Percentiles rank a stretch among this genome's conserved stretches.
Conservation (phyloP, 2,888 invertebrate genomes). For the Morpho helenor region DNA sequence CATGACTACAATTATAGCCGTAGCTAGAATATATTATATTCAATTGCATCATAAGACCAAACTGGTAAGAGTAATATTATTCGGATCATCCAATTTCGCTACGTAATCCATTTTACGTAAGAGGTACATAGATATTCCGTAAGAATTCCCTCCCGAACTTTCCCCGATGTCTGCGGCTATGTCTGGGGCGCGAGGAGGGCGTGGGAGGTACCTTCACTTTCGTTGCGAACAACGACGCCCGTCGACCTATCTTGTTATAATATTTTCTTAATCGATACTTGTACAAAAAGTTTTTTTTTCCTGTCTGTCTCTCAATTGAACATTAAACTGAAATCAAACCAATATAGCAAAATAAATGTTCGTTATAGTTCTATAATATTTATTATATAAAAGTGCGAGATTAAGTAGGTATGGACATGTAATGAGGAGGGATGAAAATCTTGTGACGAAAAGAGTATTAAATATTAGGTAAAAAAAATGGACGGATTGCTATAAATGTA, state of each 20-base stretch:
- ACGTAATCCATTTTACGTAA: slow-evolving; percentile 17
- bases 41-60: background rate
- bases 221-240: slow-evolving; percentile 39
- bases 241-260: slow-evolving; percentile 43
- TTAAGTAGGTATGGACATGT: no score
- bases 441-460: no score
- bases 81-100: slow-evolving; percentile 8
- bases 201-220: slow-evolving; percentile 57
- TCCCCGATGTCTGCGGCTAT: slow-evolving; percentile 54
- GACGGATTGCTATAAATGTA: no score
- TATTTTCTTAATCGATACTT: slow-evolving; percentile 20
- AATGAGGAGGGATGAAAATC: no score
- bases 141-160: slow-evolving; percentile 27
- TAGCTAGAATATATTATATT: background rate
- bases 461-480: no score
- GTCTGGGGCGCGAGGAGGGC: slow-evolving; percentile 35
- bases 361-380: background rate
- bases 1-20: no score
- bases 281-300: background rate
- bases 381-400: no score
- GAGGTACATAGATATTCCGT: slow-evolving; percentile 11
- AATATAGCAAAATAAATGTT: no score
- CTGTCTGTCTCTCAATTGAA: no score
- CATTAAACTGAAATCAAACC: background rate
- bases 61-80: slow-evolving; percentile 3